Evolutionary conservation across 2,888 invertebrate genomes (phyloP), one percentile per base, ranked within the genome.

Genomic region (Mayetiola destructor): DNA sequence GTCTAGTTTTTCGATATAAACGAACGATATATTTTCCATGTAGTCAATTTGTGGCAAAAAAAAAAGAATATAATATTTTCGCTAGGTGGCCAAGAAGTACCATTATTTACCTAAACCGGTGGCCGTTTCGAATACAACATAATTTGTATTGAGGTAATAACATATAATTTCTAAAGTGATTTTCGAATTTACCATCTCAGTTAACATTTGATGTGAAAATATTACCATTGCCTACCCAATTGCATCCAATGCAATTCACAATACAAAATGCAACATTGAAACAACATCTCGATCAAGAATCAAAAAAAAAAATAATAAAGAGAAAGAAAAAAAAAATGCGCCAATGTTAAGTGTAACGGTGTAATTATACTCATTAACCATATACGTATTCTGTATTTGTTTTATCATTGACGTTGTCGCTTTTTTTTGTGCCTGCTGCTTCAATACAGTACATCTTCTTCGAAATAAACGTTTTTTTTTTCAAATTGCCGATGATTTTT

Each of bases 341-440:
- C n/a, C 40, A 40, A 48, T 48, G 27, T 27, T 23, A 42, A 23
- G 42, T 42, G 23, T 48, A 48, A 48, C 48, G 48, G 48, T 48
- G 27, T 48, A 48, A 48, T 48, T 48, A 48, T 27, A 48, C 48
- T 48, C 48, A 48, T 48, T 48, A 48, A 16, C 48, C 48, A 48
- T 48, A 48, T 48, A 48, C 23, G 42, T 23, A n/a, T n/a, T n/a
- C n/a, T n/a, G n/a, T n/a, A n/a, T 39, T 39, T 21, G 40, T 40
- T 23, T 48, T 48, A 27, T 27, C 27, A n/a, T 27, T 48, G 48
- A 27, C n/a, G n/a, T 48, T 48, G 48, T 48, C 48, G 48, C 48
- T 48, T 27, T 48, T 48, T 48, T n/a, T n/a, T n/a, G n/a, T n/a
- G n/a, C n/a, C n/a, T n/a, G n/a, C 48, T 37, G n/a, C 14, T n/a